Evolutionary conservation across 92 coral and sea anemone species (phyloP).

Genomic region (Scolanthus callimorphus): DNA sequence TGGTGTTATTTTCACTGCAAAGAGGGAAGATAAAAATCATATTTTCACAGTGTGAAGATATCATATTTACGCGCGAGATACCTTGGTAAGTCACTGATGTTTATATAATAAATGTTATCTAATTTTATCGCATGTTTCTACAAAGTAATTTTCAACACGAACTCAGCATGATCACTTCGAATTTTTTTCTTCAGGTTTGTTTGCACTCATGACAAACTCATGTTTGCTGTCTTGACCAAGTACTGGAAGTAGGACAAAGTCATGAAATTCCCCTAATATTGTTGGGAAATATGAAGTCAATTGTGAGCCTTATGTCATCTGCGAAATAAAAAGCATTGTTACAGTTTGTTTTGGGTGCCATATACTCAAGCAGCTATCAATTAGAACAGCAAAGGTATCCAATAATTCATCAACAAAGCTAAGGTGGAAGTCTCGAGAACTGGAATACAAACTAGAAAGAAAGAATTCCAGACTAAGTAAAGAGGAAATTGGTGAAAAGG

Average conservation of each 20-base stretch:
- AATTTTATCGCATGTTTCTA: too few relatives aligned
- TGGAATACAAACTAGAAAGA: conserved; percentile 16
- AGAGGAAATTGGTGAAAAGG: conserved; percentile 25
- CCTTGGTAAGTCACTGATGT: too few relatives aligned
- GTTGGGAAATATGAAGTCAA: conserved; percentile 6
- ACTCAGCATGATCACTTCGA: too few relatives aligned
- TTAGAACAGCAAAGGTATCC: conserved; percentile 11
- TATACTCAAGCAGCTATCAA: conserved; percentile 22
- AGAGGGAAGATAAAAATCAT: too few relatives aligned
- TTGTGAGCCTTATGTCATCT: too few relatives aligned
- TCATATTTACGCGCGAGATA: too few relatives aligned
- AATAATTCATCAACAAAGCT: conserved; percentile 8
- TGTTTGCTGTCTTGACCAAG: conserved; percentile 15
- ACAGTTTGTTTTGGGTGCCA: conserved; percentile 33
- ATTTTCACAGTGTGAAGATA: too few relatives aligned
- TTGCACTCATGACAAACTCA: conserved; percentile 31
- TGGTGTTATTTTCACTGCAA: too few relatives aligned
- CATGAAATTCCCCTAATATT: conserved; percentile 7
- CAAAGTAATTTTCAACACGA: too few relatives aligned
- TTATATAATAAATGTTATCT: too few relatives aligned
- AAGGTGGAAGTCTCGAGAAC: conserved; percentile 4
- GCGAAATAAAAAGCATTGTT: conserved; percentile 32
- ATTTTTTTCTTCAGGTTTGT: conserved; percentile 10
- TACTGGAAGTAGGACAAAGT: conserved; percentile 11
- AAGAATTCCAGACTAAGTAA: conserved; percentile 21